phyloP scores from a whole-genome alignment of 2,797 vertebrate species.

The Amblyopsis hoosieri region DNA sequence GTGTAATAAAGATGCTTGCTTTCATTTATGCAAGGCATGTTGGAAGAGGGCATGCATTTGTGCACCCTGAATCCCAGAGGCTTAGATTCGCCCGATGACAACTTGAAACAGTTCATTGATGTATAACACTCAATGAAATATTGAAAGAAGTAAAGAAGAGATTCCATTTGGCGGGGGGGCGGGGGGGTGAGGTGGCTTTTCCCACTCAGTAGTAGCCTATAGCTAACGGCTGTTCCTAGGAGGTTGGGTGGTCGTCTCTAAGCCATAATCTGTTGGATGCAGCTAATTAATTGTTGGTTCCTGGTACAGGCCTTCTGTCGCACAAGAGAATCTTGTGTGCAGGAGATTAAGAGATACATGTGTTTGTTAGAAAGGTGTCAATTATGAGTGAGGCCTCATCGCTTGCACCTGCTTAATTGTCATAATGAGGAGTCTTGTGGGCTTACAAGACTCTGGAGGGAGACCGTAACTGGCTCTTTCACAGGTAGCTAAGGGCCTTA shows the following conservation, averaged over 20 bases:
- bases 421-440: slow-evolving; percentile 87
- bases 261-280: slow-evolving; percentile 88
- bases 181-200: slow-evolving; percentile 27
- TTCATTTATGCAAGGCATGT: slow-evolving; percentile 55
- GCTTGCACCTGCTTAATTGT: slow-evolving; percentile 90
- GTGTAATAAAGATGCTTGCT: slow-evolving; percentile 32
- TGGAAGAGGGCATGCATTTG: slow-evolving; percentile 48
- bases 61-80: slow-evolving; percentile 47
- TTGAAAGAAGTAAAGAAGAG: slow-evolving; percentile 60
- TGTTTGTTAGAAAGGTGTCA: slow-evolving; percentile 93
- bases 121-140: slow-evolving; percentile 69
- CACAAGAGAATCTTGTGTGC: slow-evolving; percentile 89
- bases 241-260: slow-evolving; percentile 68
- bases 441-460: slow-evolving; percentile 77
- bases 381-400: slow-evolving; percentile 86
- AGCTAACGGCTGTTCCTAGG: slow-evolving; percentile 78
- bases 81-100: slow-evolving; percentile 56
- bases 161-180: slow-evolving; percentile 20
- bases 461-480: slow-evolving; percentile 58
- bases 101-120: slow-evolving; percentile 69
- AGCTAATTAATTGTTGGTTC: slow-evolving; percentile 92
- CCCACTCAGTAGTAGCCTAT: slow-evolving; percentile 58
- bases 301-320: slow-evolving; percentile 80
- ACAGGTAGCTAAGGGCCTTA: slow-evolving; percentile 23
- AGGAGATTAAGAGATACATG: slow-evolving; percentile 89